Conservation (phyloP, 1,140 invertebrate species). For the Bemisia tabaci region DNA sequence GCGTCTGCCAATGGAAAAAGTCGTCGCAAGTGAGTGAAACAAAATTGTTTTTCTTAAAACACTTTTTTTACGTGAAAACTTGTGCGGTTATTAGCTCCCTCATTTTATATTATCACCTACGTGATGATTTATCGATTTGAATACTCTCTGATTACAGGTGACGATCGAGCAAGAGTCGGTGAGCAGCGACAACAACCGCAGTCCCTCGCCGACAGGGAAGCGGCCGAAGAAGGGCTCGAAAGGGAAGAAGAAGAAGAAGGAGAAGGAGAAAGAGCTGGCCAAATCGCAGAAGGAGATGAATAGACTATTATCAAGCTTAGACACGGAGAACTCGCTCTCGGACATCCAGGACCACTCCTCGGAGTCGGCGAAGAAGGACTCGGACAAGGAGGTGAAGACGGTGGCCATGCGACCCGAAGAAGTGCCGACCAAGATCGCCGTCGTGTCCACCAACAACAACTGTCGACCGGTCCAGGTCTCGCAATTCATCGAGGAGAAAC, state of each 20-base stretch:
- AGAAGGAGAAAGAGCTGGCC: slow-evolving; percentile 23
- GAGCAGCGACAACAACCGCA: slow-evolving; percentile 57
- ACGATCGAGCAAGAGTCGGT: slow-evolving; percentile 53
- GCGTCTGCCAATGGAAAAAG: too few species aligned
- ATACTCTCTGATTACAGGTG: slow-evolving; percentile 19
- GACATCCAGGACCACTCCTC: slow-evolving; percentile 30
- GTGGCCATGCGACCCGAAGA: too few species aligned
- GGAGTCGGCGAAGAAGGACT: slow-evolving; percentile 18
- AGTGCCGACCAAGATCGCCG: slow-evolving; percentile 16
- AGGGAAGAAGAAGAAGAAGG: slow-evolving; percentile 20
- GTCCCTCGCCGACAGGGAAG: slow-evolving; percentile 18
- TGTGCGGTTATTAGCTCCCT: too few species aligned
- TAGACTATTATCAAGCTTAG: slow-evolving; percentile 36
- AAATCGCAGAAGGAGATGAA: slow-evolving; percentile 36
- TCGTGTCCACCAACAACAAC: slow-evolving; percentile 20
- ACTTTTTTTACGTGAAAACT: too few species aligned
- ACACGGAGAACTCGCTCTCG: slow-evolving; percentile 47
- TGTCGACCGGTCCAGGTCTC: slow-evolving; percentile 39
- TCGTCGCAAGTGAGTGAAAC: too few species aligned
- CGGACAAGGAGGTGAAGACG: slow-evolving; percentile 4
- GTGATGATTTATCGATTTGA: too few species aligned
- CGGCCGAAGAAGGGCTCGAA: slow-evolving; percentile 29
- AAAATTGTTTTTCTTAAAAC: too few species aligned
- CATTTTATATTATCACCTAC: too few species aligned
- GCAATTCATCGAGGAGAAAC: slow-evolving; percentile 86